These are phyloP conservation scores for Nephrotoma appendiculata DNA, from an alignment of 2,888 invertebrate species.

Conservation along the genomic window DNA sequence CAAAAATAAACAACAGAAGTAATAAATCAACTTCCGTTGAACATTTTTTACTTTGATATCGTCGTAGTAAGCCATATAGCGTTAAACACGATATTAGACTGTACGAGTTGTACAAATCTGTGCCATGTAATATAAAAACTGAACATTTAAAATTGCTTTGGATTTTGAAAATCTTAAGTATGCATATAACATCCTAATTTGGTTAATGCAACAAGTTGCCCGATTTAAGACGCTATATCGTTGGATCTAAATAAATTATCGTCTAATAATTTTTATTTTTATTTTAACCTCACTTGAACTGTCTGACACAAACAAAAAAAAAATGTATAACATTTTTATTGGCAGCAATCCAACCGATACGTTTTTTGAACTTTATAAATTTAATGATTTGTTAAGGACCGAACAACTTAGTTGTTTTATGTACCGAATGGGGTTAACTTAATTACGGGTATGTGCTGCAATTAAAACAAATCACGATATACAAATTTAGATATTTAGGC, in stretches of 20 bases:
- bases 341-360: neutral
- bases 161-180: no score
- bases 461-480: no score
- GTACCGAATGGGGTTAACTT: no score
- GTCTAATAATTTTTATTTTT: neutral
- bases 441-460: neutral
- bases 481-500: no score
- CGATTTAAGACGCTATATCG: no score
- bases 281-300: neutral
- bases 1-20: neutral
- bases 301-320: neutral
- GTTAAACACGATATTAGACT: no score
- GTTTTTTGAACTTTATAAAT: neutral
- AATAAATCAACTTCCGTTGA: neutral
- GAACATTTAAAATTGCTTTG: no score
- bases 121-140: no score
- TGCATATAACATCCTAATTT: no score
- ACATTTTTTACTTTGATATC: neutral
- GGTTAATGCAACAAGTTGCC: no score
- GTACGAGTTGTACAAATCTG: no score
- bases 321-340: neutral
- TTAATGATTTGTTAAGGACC: neutral
- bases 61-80: neutral
- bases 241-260: neutral
- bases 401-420: neutral